Base-by-base conservation (phyloP, 1,140 invertebrate genomes). In the Parasteatoda tepidariorum region DNA sequence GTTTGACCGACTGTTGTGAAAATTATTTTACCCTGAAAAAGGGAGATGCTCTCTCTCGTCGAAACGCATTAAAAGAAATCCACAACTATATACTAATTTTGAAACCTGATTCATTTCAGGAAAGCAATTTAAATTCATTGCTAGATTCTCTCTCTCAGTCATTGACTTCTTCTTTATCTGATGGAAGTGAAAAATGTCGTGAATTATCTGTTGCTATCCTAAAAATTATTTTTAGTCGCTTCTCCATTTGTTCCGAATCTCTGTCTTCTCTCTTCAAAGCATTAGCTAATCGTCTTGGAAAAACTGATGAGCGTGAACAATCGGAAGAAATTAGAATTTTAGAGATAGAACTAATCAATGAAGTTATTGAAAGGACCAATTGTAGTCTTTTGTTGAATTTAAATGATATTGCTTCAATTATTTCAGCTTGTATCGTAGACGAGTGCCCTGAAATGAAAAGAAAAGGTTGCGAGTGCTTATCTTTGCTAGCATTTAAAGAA, bases 311-410 rank as follows among this genome's bases (percentile, higher is more conserved):
- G 74, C 38, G 67, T 54, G 81, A 83, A n/a, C n/a, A 59, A 28
- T 96, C 95, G 11, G 96, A 98, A 90, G 96, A 97, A 92, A 91
- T 97, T 41, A 91, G 95, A 38, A 87, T 96, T 5, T 88, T 92
- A 61, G 91, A 94, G 62, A 87, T 96, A 0, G 87, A 90, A 62
- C 90, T 97, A 67, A 87, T 96, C 15, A 88, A 90, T 74, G 87
- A 89, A 33, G 91, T 97, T 85, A 89, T 96, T 70, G 86, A 90
- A 5, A 92, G 92, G 86, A 94, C 93, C 87, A 89, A 90, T 82
- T 90, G 91, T 28, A 88, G 91, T 41, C 87, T 95, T 33, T 88
- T 89, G 48, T 89, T 92, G 0, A 95, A 94, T 88, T 91, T 95
- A 22, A 92, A 94, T 86, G 94, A 96, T 87, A 91, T 94, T 28